Evolutionary conservation across 2,888 invertebrate species (phyloP).

Genomic region (Apodemia mormo): DNA sequence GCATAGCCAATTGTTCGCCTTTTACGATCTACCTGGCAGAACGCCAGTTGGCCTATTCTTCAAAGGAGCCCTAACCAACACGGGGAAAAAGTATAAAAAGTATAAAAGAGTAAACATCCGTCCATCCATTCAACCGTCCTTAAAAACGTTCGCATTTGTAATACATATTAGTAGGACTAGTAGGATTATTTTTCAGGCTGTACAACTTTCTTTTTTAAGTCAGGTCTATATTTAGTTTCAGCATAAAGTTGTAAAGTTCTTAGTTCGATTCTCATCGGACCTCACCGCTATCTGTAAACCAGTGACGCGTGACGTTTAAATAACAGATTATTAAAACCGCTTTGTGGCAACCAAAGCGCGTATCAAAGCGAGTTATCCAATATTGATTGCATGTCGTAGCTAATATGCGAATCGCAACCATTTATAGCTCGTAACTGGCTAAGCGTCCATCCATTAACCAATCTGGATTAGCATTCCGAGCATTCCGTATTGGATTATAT

Average conservation of each 20-base stretch:
- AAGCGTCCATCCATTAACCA: slow-evolving; percentile 47
- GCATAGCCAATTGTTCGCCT: too few relatives aligned
- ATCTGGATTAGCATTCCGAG: slow-evolving; percentile 43
- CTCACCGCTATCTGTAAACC: background rate
- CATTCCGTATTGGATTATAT: slow-evolving; percentile 35
- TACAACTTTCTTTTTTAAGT: too few relatives aligned
- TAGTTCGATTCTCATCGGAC: background rate
- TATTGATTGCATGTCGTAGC: slow-evolving; percentile 37
- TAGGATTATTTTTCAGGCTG: too few relatives aligned
- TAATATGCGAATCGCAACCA: slow-evolving; percentile 37
- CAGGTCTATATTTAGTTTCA: too few relatives aligned
- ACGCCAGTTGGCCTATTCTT: too few relatives aligned
- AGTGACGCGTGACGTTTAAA: slow-evolving; percentile 1
- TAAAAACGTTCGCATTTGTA: too few relatives aligned
- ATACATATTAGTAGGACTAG: too few relatives aligned
- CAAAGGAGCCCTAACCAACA: too few relatives aligned
- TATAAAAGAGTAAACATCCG: too few relatives aligned
- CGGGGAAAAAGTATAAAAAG: too few relatives aligned
- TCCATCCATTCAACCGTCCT: too few relatives aligned
- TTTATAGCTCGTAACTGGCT: slow-evolving; percentile 31
- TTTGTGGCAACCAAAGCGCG: slow-evolving; percentile 30
- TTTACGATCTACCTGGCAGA: too few relatives aligned
- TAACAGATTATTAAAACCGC: slow-evolving; percentile 23
- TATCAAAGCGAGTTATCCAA: slow-evolving; percentile 39
- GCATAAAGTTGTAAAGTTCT: background rate